A percentile compares a stretch with the other conserved stretches of the same genome.
phyloP scores from a whole-genome alignment of 2,888 invertebrate species.

The Nemotelus nigrinus region DNA sequence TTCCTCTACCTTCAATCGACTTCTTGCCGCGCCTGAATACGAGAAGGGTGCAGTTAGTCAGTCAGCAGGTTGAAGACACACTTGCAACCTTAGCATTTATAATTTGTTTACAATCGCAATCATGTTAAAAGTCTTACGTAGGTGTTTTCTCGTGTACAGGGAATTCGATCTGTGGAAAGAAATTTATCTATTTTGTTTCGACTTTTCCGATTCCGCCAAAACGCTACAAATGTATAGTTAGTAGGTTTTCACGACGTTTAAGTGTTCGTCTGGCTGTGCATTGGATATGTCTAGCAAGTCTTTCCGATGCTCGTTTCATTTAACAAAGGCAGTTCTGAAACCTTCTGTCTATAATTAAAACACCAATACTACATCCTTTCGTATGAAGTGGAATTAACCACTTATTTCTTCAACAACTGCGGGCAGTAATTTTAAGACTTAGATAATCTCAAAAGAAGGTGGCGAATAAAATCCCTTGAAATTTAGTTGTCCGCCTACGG shows the following conservation, averaged over 20 bases:
- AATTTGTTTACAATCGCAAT: constrained; percentile 8
- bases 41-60: neutral
- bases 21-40: neutral
- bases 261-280: neutral
- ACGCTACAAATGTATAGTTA: neutral
- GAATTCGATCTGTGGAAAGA: constrained; percentile 31
- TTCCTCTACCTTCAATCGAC: neutral
- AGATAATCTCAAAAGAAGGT: no score
- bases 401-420: no score
- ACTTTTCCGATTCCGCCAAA: neutral
- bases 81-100: neutral
- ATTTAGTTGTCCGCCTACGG: no score
- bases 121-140: constrained; percentile 6
- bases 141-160: constrained; percentile 10
- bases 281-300: constrained; percentile 22
- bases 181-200: constrained; percentile 16
- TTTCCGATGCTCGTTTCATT: neutral
- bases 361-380: no score
- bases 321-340: no score
- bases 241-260: neutral
- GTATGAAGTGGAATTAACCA: no score
- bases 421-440: no score
- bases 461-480: no score
- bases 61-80: neutral
- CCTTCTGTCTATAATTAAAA: no score